A percentile compares a stretch with the other conserved stretches of the same genome.
Evolutionary conservation across 2,888 invertebrate genomes (phyloP).

Genomic region (Eurytoma adleriae): DNA sequence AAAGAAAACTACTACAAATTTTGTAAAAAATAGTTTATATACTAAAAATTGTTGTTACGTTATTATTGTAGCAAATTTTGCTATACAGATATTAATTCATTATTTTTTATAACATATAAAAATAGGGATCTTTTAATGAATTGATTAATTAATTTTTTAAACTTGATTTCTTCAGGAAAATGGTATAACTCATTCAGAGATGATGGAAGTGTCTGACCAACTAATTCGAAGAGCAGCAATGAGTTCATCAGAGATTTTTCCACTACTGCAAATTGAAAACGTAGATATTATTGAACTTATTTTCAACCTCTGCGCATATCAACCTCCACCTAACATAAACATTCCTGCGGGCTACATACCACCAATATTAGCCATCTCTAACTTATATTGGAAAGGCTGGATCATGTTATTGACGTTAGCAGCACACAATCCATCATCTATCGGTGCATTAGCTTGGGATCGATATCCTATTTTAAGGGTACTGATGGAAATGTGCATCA

Average conservation of each 20-base stretch:
- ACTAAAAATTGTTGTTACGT: too few species aligned
- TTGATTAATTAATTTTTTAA: conserved; percentile 33
- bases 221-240: conserved; percentile 90
- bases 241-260: conserved; percentile 84
- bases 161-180: conserved; percentile 80
- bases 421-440: conserved; percentile 93
- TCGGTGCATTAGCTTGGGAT: conserved; percentile 92
- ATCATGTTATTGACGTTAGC: conserved; percentile 89
- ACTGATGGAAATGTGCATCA: conserved; percentile 97
- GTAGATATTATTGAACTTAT: conserved; percentile 92
- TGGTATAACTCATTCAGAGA: conserved; percentile 88
- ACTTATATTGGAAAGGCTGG: conserved; percentile 97
- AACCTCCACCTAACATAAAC: conserved; percentile 90
- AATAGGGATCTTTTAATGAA: background rate
- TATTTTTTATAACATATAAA: background rate
- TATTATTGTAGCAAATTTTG: too few species aligned
- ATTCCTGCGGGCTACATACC: conserved; percentile 91
- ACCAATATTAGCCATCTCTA: conserved; percentile 93
- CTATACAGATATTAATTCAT: background rate
- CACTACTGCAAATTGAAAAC: conserved; percentile 86
- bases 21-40: too few species aligned
- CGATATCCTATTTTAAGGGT: conserved; percentile 93
- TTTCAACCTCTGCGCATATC: conserved; percentile 93
- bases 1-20: too few species aligned
- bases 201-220: conserved; percentile 91